phyloP scores from a whole-genome alignment of 2,113 vertebrate genomes.

The Anarrhichthys ocellatus region DNA sequence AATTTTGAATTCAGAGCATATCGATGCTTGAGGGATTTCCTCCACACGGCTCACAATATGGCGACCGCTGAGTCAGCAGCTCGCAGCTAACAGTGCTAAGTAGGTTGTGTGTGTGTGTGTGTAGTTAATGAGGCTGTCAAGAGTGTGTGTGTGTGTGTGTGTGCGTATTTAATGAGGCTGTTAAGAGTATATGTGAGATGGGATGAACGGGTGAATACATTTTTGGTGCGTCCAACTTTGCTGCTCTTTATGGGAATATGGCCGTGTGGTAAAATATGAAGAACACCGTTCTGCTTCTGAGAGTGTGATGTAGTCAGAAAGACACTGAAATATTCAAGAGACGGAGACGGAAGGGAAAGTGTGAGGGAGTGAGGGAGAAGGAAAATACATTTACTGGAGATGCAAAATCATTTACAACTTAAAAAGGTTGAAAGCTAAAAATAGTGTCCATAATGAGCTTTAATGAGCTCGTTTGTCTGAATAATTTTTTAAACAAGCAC shows the following conservation, averaged over 20 bases:
- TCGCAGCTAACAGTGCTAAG: background rate
- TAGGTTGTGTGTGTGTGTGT: no score
- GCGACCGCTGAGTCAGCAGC: no score
- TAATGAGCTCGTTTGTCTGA: background rate
- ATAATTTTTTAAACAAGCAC: background rate
- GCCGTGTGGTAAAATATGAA: constrained; percentile 33
- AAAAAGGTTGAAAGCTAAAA: background rate
- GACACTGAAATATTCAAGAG: background rate
- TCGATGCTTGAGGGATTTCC: background rate
- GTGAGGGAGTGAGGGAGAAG: background rate
- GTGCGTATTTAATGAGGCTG: background rate
- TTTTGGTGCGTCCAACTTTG: background rate
- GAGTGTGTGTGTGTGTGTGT: background rate
- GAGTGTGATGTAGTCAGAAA: background rate
- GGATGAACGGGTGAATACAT: background rate
- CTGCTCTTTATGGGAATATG: background rate
- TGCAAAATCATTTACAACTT: background rate
- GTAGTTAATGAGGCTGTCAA: background rate
- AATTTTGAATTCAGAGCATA: no score
- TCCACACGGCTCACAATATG: background rate
- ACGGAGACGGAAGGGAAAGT: background rate
- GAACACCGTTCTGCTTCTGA: constrained; percentile 3
- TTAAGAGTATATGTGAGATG: background rate
- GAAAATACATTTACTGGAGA: background rate
- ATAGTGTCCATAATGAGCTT: no score